A percentile compares a stretch with the other conserved stretches of the same genome.
These are phyloP conservation scores for Mystacornis crossleyi DNA, from an alignment of 2,113 vertebrate genomes.

Conservation along the genomic window DNA sequence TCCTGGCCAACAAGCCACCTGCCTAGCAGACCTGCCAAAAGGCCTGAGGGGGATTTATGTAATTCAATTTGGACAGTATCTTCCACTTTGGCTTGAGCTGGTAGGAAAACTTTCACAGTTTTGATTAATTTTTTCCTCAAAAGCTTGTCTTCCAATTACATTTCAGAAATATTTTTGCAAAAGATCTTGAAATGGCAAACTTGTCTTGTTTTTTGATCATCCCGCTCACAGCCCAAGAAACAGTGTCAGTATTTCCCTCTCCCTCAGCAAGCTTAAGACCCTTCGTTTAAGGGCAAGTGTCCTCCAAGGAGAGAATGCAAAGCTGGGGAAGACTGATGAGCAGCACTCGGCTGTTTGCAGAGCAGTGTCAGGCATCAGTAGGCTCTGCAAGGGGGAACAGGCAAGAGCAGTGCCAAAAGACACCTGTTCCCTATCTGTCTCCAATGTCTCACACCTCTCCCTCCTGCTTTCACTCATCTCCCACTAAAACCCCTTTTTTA, in stretches of 20 bases:
- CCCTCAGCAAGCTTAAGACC: background rate
- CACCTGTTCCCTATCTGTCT: background rate
- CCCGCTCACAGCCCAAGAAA: background rate
- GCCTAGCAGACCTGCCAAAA: background rate
- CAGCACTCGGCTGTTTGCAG: background rate
- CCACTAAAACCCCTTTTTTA: background rate
- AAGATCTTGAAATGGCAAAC: background rate
- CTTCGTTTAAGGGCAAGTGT: constrained; percentile 9
- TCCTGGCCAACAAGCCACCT: background rate
- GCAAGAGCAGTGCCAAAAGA: background rate
- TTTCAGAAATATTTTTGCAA: background rate
- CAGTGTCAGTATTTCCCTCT: background rate
- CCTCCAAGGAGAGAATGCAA: background rate
- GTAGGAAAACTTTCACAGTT: background rate
- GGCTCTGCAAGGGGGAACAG: background rate
- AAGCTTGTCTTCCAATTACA: background rate
- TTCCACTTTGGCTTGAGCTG: background rate
- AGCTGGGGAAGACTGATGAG: background rate
- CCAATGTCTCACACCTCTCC: background rate
- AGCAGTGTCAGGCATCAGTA: background rate
- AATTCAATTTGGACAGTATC: background rate
- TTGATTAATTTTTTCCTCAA: background rate
- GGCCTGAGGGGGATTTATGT: background rate
- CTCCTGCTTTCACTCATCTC: background rate
- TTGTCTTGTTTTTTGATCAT: background rate